A percentile compares a stretch with the other conserved stretches of the same genome.
Conservation (phyloP, 2,888 invertebrate genomes). For the Charanyca ferruginea region DNA sequence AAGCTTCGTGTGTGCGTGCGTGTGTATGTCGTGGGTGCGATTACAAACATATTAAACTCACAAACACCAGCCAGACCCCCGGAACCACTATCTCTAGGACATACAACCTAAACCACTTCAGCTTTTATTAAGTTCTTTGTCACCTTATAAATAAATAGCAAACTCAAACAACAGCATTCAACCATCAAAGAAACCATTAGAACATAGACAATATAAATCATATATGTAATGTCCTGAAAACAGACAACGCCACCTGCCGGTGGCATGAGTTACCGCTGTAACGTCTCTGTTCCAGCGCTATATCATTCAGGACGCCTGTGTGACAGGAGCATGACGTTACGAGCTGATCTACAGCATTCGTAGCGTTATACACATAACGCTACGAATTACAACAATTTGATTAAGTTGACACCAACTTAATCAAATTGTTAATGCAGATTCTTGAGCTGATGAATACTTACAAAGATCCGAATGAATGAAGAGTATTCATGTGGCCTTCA, state of each 20-base stretch:
- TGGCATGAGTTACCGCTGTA: conserved; percentile 45
- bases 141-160: conserved; percentile 27
- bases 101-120: too few species aligned
- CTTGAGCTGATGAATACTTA: conserved; percentile 32
- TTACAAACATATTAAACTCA: too few species aligned
- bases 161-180: conserved; percentile 25
- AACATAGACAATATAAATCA: conserved; percentile 42
- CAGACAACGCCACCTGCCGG: conserved; percentile 52
- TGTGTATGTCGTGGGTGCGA: too few species aligned
- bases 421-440: conserved; percentile 13
- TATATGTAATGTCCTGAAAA: conserved; percentile 47
- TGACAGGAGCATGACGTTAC: conserved; percentile 49
- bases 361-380: conserved; percentile 7
- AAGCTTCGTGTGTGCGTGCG: too few species aligned
- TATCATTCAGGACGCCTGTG: conserved; percentile 27
- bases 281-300: conserved; percentile 30
- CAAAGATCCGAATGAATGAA: conserved; percentile 10
- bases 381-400: too few species aligned
- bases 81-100: too few species aligned
- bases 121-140: conserved; percentile 17
- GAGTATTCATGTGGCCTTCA: not conserved
- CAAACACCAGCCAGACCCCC: too few species aligned
- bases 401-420: too few species aligned
- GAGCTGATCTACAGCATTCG: conserved; percentile 33
- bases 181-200: conserved; percentile 47